phyloP scores from a whole-genome alignment of 1,140 invertebrate species.

The Hypothenemus hampei region DNA sequence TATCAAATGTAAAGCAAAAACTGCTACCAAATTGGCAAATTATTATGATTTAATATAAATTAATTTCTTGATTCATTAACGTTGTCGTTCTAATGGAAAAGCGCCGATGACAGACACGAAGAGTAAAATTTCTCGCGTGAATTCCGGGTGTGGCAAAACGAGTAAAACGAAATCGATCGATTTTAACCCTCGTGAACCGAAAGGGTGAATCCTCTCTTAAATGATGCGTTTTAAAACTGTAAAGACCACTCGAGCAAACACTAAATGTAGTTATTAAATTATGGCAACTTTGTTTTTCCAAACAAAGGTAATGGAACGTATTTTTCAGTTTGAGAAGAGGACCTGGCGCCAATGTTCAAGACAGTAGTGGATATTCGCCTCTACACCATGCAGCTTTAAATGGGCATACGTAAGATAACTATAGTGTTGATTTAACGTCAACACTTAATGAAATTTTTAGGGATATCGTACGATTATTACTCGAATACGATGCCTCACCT shows the following conservation, averaged over 20 bases:
- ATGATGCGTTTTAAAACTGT: too few species aligned
- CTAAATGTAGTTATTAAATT: too few species aligned
- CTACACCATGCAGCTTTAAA: slow-evolving; percentile 92
- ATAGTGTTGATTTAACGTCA: not conserved
- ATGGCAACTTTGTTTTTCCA: not conserved
- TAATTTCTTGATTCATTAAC: too few species aligned
- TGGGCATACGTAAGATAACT: slow-evolving; percentile 74
- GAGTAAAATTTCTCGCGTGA: slow-evolving; percentile 12
- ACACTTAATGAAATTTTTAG: slow-evolving; percentile 50
- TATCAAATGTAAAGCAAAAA: too few species aligned
- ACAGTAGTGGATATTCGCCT: slow-evolving; percentile 89
- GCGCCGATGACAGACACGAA: slow-evolving; percentile 7
- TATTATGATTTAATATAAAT: too few species aligned
- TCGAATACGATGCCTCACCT: slow-evolving; percentile 84
- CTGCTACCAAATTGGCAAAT: too few species aligned
- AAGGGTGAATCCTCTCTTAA: too few species aligned
- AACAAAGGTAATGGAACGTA: too few species aligned
- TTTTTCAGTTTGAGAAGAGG: slow-evolving; percentile 76
- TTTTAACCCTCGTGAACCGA: not conserved
- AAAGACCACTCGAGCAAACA: too few species aligned
- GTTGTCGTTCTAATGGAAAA: too few species aligned
- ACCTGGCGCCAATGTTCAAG: slow-evolving; percentile 87
- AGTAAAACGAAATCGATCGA: slow-evolving; percentile 15
- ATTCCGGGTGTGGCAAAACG: slow-evolving; percentile 15
- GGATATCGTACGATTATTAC: slow-evolving; percentile 79